Percentiles rank a stretch among this genome's conserved stretches.
Conservation (phyloP, 2,113 vertebrate genomes). For the Hypocryptadius cinnamomeus region DNA sequence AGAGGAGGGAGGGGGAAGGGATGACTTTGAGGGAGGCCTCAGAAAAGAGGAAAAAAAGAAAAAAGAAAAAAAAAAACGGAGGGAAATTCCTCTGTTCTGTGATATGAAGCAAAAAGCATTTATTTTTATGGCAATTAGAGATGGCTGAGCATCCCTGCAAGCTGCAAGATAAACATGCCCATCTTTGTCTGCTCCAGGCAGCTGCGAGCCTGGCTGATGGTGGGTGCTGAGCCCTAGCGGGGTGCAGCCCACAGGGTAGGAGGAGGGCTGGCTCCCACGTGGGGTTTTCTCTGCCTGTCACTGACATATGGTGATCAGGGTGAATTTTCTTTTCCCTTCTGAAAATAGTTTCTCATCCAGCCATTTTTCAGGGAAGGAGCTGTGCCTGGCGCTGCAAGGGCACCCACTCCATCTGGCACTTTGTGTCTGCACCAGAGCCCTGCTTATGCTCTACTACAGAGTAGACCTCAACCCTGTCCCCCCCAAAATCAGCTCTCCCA, state of each 20-base stretch:
- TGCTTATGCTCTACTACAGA: not conserved
- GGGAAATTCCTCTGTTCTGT: conserved; percentile 30
- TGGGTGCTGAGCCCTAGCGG: not conserved
- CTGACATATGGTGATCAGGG: not conserved
- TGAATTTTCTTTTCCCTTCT: not conserved
- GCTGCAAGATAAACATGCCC: not conserved
- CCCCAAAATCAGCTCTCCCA: not conserved
- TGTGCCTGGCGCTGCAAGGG: accelerated
- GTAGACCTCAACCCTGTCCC: not conserved
- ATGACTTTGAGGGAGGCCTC: conserved; percentile 19
- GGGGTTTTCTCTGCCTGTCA: not conserved
- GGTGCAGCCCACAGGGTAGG: not conserved
- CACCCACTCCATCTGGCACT: not conserved
- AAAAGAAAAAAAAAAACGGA: not conserved
- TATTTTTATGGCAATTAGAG: conserved; percentile 48
- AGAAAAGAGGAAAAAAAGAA: not conserved
- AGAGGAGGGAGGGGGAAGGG: conserved; percentile 8
- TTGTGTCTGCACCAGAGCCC: not conserved
- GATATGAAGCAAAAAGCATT: conserved; percentile 32
- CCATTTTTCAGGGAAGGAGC: not conserved
- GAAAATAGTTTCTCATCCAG: not conserved
- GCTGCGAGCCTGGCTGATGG: not conserved
- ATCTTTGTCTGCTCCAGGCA: not conserved
- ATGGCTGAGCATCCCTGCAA: conserved; percentile 35
- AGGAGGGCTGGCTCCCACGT: not conserved